These are phyloP conservation scores for Epinotia brunnichana DNA, from an alignment of 2,888 invertebrate species.

Conservation along the genomic window DNA sequence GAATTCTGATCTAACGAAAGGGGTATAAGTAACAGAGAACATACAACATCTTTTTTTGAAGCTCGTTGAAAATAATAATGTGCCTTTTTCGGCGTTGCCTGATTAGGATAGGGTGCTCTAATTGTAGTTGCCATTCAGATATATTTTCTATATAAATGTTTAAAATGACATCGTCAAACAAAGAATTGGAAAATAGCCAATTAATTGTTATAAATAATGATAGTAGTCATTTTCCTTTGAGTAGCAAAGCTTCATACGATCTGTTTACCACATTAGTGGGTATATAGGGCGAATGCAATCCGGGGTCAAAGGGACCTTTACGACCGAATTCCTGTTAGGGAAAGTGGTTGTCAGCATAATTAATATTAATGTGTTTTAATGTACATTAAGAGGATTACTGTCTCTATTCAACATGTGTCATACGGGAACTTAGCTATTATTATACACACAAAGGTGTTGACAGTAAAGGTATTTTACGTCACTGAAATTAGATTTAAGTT, in stretches of 20 bases:
- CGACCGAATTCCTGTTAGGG: neutral
- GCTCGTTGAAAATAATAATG: too few relatives aligned
- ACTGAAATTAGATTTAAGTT: too few relatives aligned
- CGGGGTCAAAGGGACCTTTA: neutral
- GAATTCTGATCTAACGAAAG: too few relatives aligned
- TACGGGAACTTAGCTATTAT: neutral
- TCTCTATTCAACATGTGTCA: neutral
- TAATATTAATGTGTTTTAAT: conserved; percentile 14
- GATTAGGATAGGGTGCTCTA: too few relatives aligned
- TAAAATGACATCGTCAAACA: too few relatives aligned
- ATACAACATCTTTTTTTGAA: too few relatives aligned
- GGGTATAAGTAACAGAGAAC: too few relatives aligned
- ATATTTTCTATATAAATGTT: too few relatives aligned
- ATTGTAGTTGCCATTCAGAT: too few relatives aligned
- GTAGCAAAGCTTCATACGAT: neutral
- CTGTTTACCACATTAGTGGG: neutral
- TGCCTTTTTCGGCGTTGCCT: too few relatives aligned
- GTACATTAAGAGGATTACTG: conserved; percentile 1
- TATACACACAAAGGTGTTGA: neutral
- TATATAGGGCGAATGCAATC: conserved; percentile 6
- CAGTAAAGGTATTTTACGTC: too few relatives aligned
- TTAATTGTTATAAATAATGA: neutral
- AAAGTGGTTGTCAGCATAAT: conserved; percentile 11
- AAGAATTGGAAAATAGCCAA: neutral
- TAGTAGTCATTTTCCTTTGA: neutral